Evolutionary conservation across 2,113 vertebrate genomes (phyloP), one percentile per base, ranked within the genome.

Genomic region (Corapipo altera): DNA sequence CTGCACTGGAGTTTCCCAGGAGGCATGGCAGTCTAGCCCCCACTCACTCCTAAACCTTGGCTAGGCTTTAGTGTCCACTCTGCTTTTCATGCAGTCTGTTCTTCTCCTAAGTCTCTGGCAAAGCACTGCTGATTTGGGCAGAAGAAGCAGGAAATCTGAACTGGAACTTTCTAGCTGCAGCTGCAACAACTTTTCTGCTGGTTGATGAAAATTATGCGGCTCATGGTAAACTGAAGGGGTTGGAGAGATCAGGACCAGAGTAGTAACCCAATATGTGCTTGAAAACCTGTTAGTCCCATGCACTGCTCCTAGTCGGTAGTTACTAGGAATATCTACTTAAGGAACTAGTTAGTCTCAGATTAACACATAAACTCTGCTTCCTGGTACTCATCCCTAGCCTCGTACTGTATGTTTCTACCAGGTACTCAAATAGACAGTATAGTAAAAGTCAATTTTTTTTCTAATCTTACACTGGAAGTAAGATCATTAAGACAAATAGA

Each of bases 1-100:
- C 39, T 72, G 39, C 5, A 28, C 15, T 57, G 52, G 11, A 9
- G 3, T 59, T 64, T 82, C 11, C 7, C 8, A 32, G 39, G 16
- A 64, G 12, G 28, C 20, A 62, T 0, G 1, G 22, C 11, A 79
- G 18, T 14, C 22, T 43, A 46, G 30, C 2, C 12, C 8, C 2
- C 0, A 1, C 15, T 52, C 0, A 1, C 13, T 52, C 16, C 49
- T 62, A 37, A 85, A 83, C n/a, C 23, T 35, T 8, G 10, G 7
- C 28, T 62, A 41, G 28, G 32, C 15, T 94, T 85, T 70, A 15
- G 5, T 79, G 41, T 17, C 11, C 28, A 4, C 30, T 55, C 27
- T 65, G 26, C 12, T 44, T 74, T 83, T 58, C 55, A 33, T 30
- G 6, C 7, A 62, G 14, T 16, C 35, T 52, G 4, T 22, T 79